Base-by-base conservation (phyloP, 2,113 vertebrate species). In the Cardinalis cardinalis region DNA sequence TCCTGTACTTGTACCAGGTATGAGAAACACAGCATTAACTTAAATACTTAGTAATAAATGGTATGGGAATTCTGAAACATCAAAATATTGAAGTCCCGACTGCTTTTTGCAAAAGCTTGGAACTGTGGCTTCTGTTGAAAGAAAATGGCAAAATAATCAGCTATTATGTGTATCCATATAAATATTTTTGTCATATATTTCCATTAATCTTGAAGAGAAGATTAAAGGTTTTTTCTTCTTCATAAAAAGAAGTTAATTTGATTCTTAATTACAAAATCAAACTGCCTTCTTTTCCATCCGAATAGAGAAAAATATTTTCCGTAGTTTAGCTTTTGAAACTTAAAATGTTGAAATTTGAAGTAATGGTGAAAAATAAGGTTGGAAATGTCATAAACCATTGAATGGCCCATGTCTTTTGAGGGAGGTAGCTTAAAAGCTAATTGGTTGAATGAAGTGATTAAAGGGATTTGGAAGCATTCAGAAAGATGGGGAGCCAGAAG, bases 1-100 rank as follows among this genome's bases (percentile, higher is more conserved):
- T 97, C 99, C 99, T 66, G 99, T 99, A 43, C 98, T 99, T 89
- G 98, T 99, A 93, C 99, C 99, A 98, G 99, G 99, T 99, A 98
- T 88, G 97, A 91, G 78, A 96, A 95, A 64, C 17, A 20, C 49
- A 26, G 9, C 60, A 49, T 26, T 59, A 81, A 68, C 16, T 36
- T 84, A 44, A 90, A 83, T 52, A 24, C 64, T 66, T 90, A 34
- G 18, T 59, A 49, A 63, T 61, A 90, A 64, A 31, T 64, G n/a
- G 6, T 23, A 38, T 56, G 12, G 25, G 46, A 74, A 52, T 88
- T 89, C 52, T 0, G 2, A 63, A 52, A 66, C 36, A 36, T 63
- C 1, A 5, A 51, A 56, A 43, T 74, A 41, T 43, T 58, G 34
- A 63, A 64, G 8, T 74, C 38, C 36, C 6, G 2, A 46, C 19